These are phyloP conservation scores for Zaprionus lineosus DNA, from an alignment of 2,888 invertebrate species.

Conservation along the genomic window DNA sequence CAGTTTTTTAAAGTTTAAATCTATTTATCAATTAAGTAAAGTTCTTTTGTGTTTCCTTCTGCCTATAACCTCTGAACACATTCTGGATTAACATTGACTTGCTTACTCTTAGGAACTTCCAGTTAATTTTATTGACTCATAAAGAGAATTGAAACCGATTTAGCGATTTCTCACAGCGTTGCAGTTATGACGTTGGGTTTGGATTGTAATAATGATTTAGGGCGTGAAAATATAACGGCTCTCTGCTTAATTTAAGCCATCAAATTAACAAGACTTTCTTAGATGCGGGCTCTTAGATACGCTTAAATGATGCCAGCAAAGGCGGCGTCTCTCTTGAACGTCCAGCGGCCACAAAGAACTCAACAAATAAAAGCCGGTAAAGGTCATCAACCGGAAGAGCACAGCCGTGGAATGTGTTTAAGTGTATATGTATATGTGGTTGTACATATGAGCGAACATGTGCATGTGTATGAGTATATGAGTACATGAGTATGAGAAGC, in stretches of 20 bases:
- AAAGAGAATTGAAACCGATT: no score
- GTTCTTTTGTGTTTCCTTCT: no score
- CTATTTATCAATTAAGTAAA: no score
- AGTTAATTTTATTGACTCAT: no score
- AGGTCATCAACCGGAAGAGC: constrained; percentile 82
- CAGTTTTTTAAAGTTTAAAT: no score
- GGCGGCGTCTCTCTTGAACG: constrained; percentile 29
- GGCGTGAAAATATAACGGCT: constrained; percentile 46
- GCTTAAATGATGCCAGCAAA: constrained; percentile 14
- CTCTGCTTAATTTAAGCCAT: constrained; percentile 42
- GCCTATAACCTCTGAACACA: no score
- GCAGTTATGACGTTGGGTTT: constrained; percentile 19
- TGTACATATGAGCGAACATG: not conserved
- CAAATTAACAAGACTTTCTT: constrained; percentile 4
- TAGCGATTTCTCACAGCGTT: no score
- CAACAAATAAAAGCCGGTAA: constrained; percentile 78
- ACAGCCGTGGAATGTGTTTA: constrained; percentile 48
- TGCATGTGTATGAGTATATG: constrained; percentile 3
- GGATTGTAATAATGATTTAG: constrained; percentile 22
- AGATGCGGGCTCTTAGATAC: constrained; percentile 4
- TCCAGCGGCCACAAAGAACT: constrained; percentile 30
- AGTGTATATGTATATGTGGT: constrained; percentile 4
- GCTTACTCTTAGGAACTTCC: no score
- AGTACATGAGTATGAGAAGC: constrained; percentile 52
- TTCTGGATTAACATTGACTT: no score